Evolutionary conservation across 2,797 vertebrate species (phyloP).

Genomic region (Urosaurus nigricauda): DNA sequence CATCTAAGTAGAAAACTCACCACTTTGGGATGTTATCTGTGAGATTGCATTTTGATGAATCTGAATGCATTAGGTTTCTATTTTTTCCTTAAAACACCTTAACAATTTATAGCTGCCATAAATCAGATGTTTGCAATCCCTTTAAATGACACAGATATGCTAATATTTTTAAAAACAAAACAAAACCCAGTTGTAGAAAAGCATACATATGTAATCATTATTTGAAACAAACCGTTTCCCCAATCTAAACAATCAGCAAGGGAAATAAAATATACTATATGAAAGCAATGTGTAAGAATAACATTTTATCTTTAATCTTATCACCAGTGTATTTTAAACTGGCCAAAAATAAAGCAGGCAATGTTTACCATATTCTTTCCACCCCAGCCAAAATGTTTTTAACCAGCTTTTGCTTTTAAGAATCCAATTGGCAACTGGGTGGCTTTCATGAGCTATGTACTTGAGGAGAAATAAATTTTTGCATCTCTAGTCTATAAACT

Average conservation of each 20-base stretch:
- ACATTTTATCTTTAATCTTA: slow-evolving; percentile 3
- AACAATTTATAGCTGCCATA: slow-evolving; percentile 35
- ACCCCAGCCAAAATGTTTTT: neutral
- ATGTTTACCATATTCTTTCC: neutral
- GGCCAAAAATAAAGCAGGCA: neutral
- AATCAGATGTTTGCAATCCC: slow-evolving; percentile 34
- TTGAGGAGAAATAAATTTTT: neutral
- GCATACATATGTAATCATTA: neutral
- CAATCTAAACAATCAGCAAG: slow-evolving; percentile 1
- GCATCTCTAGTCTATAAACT: neutral
- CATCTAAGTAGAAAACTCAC: slow-evolving; percentile 23
- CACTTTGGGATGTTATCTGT: slow-evolving; percentile 31
- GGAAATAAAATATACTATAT: slow-evolving; percentile 30
- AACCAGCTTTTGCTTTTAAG: neutral
- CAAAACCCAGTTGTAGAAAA: slow-evolving; percentile 15
- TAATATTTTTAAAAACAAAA: neutral
- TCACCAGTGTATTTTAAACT: neutral
- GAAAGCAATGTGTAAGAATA: neutral
- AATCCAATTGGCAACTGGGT: neutral
- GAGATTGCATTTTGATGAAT: slow-evolving; percentile 12
- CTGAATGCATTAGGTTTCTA: slow-evolving; percentile 19
- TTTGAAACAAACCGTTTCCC: slow-evolving; percentile 13
- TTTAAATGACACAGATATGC: slow-evolving; percentile 15
- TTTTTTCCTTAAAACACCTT: neutral
- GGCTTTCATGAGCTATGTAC: neutral